Conservation (phyloP, 2,888 invertebrate genomes). For the Drosophila cracens region DNA sequence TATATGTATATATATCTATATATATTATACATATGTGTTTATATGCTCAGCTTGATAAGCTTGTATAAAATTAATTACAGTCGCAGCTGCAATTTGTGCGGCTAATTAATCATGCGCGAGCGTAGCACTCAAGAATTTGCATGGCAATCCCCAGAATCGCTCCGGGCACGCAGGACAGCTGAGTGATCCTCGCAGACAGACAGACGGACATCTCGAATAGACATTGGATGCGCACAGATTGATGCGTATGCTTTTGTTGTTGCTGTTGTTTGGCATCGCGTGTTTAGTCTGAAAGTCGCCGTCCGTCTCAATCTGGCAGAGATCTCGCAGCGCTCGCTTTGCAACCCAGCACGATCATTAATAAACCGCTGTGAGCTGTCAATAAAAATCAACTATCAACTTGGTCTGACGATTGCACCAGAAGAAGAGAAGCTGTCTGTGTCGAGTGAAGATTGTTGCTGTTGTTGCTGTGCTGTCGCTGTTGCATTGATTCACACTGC, state of each 20-base stretch:
- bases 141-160: slow-evolving; percentile 30
- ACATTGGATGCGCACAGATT: slow-evolving; percentile 61
- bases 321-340: slow-evolving; percentile 12
- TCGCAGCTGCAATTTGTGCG: slow-evolving; percentile 67
- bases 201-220: slow-evolving; percentile 39
- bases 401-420: slow-evolving; percentile 18
- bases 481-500: slow-evolving; percentile 32
- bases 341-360: slow-evolving; percentile 79
- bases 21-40: background rate
- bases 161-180: slow-evolving; percentile 55
- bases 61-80: slow-evolving; percentile 70
- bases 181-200: slow-evolving; percentile 56
- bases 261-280: slow-evolving; percentile 54
- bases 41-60: slow-evolving; percentile 24
- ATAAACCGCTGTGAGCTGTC: slow-evolving; percentile 83
- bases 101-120: slow-evolving; percentile 69
- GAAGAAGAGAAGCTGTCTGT: slow-evolving; percentile 1
- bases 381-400: slow-evolving; percentile 78
- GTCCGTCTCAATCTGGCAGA: slow-evolving; percentile 22
- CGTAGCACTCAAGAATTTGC: slow-evolving; percentile 54
- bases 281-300: slow-evolving; percentile 30
- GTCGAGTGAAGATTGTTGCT: slow-evolving; percentile 17
- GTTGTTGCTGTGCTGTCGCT: slow-evolving; percentile 1
- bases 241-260: slow-evolving; percentile 61
- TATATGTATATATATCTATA: background rate